Base-by-base conservation (phyloP, 1,140 invertebrate genomes). In the Chrysoperla carnea region DNA sequence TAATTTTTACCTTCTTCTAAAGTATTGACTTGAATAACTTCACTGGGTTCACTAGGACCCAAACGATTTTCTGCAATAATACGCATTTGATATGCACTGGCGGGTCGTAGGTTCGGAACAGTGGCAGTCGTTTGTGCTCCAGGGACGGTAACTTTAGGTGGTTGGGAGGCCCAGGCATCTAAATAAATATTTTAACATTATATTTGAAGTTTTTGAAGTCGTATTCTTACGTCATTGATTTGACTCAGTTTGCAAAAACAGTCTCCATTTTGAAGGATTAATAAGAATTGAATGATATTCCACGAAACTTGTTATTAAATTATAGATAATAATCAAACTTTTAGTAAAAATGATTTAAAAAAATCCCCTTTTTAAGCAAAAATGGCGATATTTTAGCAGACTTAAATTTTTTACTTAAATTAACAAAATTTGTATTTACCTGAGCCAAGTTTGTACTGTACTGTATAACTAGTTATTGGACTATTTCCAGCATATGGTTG, bases 21-120 rank as follows among this genome's bases (percentile, higher is more conserved):
- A 11, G 86, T 89, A 28, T 73, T 80, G 6, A 84, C 77, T 63
- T 78, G 76, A 11, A 87, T 73, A 33, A 83, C 74, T 53, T 87
- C 80, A 49, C 87, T 90, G 2, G 86, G 82, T 55, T 86, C 78
- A 48, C 89, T 89, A 42, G 80, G 69, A 3, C 89, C 89, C 36
- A 93, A 66, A 45, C 81, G 70, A 61, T 93, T 93, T 59, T 89
- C 83, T 1, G 89, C 89, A 50, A 87, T 75, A 48, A 94, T 78
- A 48, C 89, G 70, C 45, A 95, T 72, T 54, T 92, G 81, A 64
- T 94, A 96, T n/a, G 76, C 77, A 41, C 81, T 87, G 0, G 89
- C 81, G 1, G 91, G 90, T 41, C 80, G 75, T 2, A 96, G 66
- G 50, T 81, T 80, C 47, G 76, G 75, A 9, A 96, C 72, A 40